A percentile compares a stretch with the other conserved stretches of the same genome.
These are phyloP conservation scores for Strigamia crassipes DNA, from an alignment of 2,888 invertebrate species.

Conservation along the genomic window DNA sequence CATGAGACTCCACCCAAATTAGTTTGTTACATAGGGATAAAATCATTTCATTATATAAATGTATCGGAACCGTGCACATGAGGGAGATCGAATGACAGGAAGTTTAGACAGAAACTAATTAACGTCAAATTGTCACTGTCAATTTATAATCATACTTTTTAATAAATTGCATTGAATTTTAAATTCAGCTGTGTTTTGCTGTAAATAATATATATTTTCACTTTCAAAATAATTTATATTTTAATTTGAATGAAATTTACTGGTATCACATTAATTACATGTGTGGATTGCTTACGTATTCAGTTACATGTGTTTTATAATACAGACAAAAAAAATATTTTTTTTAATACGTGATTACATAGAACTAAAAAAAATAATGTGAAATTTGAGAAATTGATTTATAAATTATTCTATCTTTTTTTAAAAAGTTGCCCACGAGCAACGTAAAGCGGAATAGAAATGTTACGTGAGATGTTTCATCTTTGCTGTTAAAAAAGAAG, in stretches of 20 bases:
- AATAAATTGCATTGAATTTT: not conserved
- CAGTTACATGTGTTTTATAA: no score
- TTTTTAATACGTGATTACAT: no score
- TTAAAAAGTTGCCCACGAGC: not conserved
- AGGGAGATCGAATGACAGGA: slow-evolving; percentile 14
- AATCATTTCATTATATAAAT: slow-evolving; percentile 36
- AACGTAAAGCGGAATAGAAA: not conserved
- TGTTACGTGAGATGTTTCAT: not conserved
- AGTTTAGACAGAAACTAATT: not conserved
- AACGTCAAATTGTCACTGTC: not conserved
- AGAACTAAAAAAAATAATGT: no score
- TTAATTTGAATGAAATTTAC: no score
- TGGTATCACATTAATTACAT: no score
- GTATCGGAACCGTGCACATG: not conserved
- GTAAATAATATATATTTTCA: not conserved
- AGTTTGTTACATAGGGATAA: slow-evolving; percentile 18
- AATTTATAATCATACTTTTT: not conserved
- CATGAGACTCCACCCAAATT: slow-evolving; percentile 27
- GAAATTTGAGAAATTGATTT: no score
- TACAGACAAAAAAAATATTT: no score
- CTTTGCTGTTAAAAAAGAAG: not conserved
- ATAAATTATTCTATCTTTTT: not conserved
- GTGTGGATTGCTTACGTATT: no score
- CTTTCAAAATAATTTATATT: no score
- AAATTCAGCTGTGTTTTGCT: not conserved